Evolutionary conservation across 1,140 invertebrate genomes (phyloP).

Genomic region (Nomia melanderi): DNA sequence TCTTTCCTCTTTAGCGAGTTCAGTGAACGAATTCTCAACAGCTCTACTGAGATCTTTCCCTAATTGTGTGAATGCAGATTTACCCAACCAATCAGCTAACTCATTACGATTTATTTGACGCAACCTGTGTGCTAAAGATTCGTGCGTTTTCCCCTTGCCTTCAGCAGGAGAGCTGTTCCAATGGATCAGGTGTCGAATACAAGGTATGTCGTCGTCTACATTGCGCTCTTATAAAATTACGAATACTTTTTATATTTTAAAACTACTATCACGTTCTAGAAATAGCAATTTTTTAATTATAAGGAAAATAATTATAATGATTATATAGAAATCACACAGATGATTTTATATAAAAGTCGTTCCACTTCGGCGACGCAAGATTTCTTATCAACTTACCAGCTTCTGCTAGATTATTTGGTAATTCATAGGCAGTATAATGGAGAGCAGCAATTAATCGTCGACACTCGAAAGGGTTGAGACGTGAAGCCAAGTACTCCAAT

Average conservation of each 20-base stretch:
- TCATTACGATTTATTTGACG: conserved; percentile 82
- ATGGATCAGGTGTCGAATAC: conserved; percentile 81
- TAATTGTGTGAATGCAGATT: conserved; percentile 82
- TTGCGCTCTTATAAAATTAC: conserved; percentile 68
- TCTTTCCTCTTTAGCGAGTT: conserved; percentile 58
- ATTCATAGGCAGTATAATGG: conserved; percentile 80
- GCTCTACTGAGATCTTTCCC: conserved; percentile 81
- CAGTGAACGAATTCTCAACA: conserved; percentile 70
- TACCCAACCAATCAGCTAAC: conserved; percentile 84
- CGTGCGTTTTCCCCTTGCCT: conserved; percentile 82
- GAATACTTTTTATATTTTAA: not conserved
- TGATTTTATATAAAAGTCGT: not conserved
- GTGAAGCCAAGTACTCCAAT: conserved; percentile 82
- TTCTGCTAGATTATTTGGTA: conserved; percentile 76
- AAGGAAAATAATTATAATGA: too few species aligned
- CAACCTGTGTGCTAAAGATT: conserved; percentile 80
- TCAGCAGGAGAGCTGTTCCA: conserved; percentile 81
- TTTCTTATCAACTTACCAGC: conserved; percentile 73
- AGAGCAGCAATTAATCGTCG: conserved; percentile 81
- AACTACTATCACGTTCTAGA: too few species aligned
- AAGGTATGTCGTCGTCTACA: conserved; percentile 80
- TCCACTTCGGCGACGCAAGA: too few species aligned
- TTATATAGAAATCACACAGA: too few species aligned
- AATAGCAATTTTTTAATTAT: too few species aligned
- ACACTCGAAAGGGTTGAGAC: conserved; percentile 82